Evolutionary conservation across 2,888 invertebrate species (phyloP), one percentile per base, ranked within the genome.

Genomic region (Caenorhabditis sp.): DNA sequence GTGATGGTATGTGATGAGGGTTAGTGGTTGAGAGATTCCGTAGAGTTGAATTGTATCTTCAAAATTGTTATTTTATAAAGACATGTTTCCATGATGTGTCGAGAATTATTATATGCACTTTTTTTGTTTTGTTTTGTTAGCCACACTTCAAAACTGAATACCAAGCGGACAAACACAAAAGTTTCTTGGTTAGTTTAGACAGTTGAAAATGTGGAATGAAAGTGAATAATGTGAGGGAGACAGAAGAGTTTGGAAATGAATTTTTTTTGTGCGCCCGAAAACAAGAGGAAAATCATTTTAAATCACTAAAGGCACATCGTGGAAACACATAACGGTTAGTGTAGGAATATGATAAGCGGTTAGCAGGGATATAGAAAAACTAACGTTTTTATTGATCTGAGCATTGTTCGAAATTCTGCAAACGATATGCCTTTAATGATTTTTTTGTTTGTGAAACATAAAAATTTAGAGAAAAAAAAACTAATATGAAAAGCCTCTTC

Each of bases 31-130:
- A 76, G 72, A 49, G 76, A 76, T 58, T 76, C 76, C 76, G 76
- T 72, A 58, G 76, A 76, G 76, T 76, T 76, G 76, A 76, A 76
- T 71, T 76, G 76, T 53, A 76, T 76, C 76, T 76, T 72, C 21
- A 57, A 66, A 60, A 50, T 37, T 43, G 43, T 3, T 12, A 3
- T 17, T 43, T 43, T 43, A 17, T 12, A 17, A 5, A 36, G 36
- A 12, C 6, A 36, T 3, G 17, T 43, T 54, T 19, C 21, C 17
- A 4, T 14, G 49, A 49, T 49, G 49, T 49, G 8, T 1, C 19
- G 23, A 51, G 51, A 21, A 23, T 17, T 8, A 23, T 19, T 12
- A 51, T n/a, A 49, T 43, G 17, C 10, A 49, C 12, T 3, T 27
- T 61, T 31, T 59, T 37, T 43, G 19, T n/a, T 17, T n/a, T 43